Evolutionary conservation across 2,113 vertebrate genomes (phyloP).

Genomic region (Prolemur simus): DNA sequence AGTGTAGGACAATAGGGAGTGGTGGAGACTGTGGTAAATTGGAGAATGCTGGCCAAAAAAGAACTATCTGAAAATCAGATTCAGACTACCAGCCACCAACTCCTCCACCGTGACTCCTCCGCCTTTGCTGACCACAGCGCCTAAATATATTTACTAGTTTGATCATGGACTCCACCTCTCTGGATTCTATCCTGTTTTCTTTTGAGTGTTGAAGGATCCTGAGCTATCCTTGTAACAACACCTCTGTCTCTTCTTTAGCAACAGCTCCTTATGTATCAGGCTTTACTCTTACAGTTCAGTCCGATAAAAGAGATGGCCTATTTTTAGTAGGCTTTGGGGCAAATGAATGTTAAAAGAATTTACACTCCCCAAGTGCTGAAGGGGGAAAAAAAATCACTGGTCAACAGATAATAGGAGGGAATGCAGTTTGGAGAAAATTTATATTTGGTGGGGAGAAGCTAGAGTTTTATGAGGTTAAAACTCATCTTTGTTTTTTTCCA

Average conservation of each 20-base stretch:
- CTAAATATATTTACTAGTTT: neutral
- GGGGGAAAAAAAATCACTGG: neutral
- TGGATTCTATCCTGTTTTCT: neutral
- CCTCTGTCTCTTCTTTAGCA: neutral
- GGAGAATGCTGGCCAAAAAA: neutral
- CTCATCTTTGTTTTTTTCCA: neutral
- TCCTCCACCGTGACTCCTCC: too few relatives aligned
- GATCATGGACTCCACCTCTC: neutral
- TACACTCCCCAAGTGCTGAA: neutral
- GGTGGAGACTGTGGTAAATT: neutral
- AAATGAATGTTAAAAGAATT: neutral
- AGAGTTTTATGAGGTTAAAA: neutral
- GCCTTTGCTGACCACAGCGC: neutral
- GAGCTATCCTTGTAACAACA: too few relatives aligned
- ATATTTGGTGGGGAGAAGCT: neutral
- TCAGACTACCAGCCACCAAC: neutral
- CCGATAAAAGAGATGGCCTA: neutral
- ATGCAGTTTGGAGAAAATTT: neutral
- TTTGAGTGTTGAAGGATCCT: neutral
- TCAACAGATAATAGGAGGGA: neutral
- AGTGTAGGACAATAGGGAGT: neutral
- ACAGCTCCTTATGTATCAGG: neutral
- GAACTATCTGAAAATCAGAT: neutral
- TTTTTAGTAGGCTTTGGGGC: neutral
- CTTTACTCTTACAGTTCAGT: neutral